Evolutionary conservation across 2,797 vertebrate species (phyloP).

Genomic region (Glyptemys insculpta): DNA sequence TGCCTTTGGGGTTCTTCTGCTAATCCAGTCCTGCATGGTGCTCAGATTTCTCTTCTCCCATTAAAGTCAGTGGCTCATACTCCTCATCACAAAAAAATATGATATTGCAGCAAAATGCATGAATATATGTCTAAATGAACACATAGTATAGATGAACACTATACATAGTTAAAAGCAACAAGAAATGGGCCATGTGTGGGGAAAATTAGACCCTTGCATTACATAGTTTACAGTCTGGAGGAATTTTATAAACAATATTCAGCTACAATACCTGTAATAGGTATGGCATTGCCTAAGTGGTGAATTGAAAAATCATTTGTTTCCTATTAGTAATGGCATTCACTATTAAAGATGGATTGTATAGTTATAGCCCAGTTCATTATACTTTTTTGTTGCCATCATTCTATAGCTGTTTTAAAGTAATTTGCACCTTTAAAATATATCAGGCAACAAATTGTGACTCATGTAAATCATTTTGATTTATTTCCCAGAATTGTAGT

Average conservation of each 20-base stretch:
- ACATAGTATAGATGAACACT: not conserved
- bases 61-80: not conserved
- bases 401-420: conserved; percentile 41
- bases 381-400: conserved; percentile 40
- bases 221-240: conserved; percentile 37
- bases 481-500: conserved; percentile 69
- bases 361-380: conserved; percentile 53
- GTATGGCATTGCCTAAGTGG: conserved; percentile 49
- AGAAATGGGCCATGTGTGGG: not conserved
- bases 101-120: not conserved
- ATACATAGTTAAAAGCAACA: not conserved
- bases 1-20: not conserved
- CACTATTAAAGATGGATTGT: conserved; percentile 59
- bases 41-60: not conserved
- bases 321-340: conserved; percentile 67
- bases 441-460: conserved; percentile 68
- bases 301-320: conserved; percentile 58
- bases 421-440: conserved; percentile 63
- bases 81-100: not conserved
- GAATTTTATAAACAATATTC: conserved; percentile 65
- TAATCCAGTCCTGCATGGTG: not conserved
- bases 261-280: conserved; percentile 45
- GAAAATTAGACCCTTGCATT: not conserved
- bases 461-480: conserved; percentile 61
- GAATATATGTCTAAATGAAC: not conserved